These are phyloP conservation scores for Andrena bucephala DNA, from an alignment of 2,888 invertebrate species.

Conservation along the genomic window DNA sequence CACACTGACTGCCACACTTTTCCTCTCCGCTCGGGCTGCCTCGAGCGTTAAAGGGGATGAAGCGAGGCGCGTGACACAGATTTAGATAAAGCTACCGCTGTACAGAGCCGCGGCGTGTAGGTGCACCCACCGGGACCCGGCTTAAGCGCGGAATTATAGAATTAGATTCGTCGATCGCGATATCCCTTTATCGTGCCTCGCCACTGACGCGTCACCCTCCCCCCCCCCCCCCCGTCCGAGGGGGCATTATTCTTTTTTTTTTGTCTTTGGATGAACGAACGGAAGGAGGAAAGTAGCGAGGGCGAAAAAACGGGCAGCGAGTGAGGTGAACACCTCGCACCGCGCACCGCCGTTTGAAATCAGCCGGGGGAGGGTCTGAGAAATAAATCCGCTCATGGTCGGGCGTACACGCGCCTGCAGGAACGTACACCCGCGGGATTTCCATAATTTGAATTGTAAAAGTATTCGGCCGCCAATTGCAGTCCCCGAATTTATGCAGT, in stretches of 20 bases:
- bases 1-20: neutral
- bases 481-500: conserved; percentile 78
- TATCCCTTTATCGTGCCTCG: conserved; percentile 76
- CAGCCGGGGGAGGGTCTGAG: conserved; percentile 40
- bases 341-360: conserved; percentile 3
- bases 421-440: conserved; percentile 76
- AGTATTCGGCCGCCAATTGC: conserved; percentile 82
- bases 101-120: conserved; percentile 27
- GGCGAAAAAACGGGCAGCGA: conserved; percentile 11
- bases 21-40: conserved; percentile 27
- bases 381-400: conserved; percentile 69
- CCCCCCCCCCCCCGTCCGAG: conserved; percentile 9
- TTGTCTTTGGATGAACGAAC: conserved; percentile 15
- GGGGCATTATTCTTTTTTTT: conserved; percentile 27
- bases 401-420: conserved; percentile 58
- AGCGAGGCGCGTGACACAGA: conserved; percentile 77
- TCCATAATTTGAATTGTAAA: conserved; percentile 84
- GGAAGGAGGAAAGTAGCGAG: neutral
- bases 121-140: conserved; percentile 38
- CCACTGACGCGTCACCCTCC: conserved; percentile 51
- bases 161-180: conserved; percentile 77
- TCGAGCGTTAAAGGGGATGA: conserved; percentile 74
- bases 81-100: conserved; percentile 76
- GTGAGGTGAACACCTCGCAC: conserved; percentile 20
- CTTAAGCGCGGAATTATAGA: conserved; percentile 78